Base-by-base conservation (phyloP, 2,797 vertebrate genomes). In the Pogoniulus pusillus region DNA sequence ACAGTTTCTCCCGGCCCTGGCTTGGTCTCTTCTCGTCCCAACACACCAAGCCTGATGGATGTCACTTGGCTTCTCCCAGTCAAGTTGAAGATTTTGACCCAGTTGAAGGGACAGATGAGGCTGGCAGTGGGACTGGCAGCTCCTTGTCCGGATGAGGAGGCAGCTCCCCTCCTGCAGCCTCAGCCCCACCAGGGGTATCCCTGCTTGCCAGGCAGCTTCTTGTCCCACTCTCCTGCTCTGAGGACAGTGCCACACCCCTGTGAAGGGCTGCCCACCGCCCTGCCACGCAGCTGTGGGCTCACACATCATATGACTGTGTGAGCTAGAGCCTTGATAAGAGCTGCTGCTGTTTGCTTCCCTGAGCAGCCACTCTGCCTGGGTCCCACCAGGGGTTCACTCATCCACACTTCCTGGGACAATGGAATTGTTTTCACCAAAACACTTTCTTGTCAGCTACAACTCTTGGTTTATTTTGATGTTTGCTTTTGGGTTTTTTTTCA, bases 41-140 rank as follows among this genome's bases (percentile, higher is more conserved):
- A 35, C 3, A 5, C 41, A 12, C 4, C 0, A 2, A 63, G n/a
- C 35, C 62, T 0, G 0, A 10, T 0, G 0, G 30, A 29, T 0
- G 17, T 58, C 23, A 19, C 63, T 74, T 0, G 0, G 23, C 41
- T 81, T 57, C 47, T 90, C 29, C 59, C 0, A 1, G 10, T 37
- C 29, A 10, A 65, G 45, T 19, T 27, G 54, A 47, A 39, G 34
- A 29, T 27, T 45, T 55, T 26, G 6, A 53, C 16, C 9, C 1
- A 1, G 5, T 8, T 2, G 4, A 54, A 68, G 18, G 9, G 22
- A 10, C 3, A 2, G 70, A 43, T 0, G 1, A 34, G 51, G 39
- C n/a, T 7, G 49, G 32, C 4, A 7, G 54, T 4, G 5, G 54
- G 39, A 62, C 45, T 2, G 0, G 64, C 1, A 3, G 57, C 54